Base-by-base conservation (phyloP, 2,113 vertebrate genomes). In the Dendrocopos noguchii region DNA sequence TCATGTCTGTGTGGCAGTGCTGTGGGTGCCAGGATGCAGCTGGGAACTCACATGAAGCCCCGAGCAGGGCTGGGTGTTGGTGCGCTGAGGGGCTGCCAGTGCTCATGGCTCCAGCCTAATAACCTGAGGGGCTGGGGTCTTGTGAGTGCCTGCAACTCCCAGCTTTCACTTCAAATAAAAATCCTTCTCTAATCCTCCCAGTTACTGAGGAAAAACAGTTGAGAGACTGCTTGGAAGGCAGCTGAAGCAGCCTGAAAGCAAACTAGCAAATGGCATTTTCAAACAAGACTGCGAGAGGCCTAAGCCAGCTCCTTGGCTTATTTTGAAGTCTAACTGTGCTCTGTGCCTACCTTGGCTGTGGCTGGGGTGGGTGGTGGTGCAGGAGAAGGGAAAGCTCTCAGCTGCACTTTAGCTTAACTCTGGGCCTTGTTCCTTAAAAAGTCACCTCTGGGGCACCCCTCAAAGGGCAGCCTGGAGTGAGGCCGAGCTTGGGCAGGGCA, bases 201-300 rank as follows among this genome's bases (percentile, higher is more conserved):
- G 39, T 63, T 84, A 56, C 66, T 56, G 66, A 61, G 44, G 64
- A 46, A 75, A 74, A 75, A 74, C 77, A 44, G 50, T 17, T 64
- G 66, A 65, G 17, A 64, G 76, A 6, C 22, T 90, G 39, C 56
- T 88, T 59, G n/a, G 71, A 79, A 79, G 92, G 66, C 57, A 73
- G 66, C 77, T 88, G 34, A 72, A 88, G 55, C 21, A 56, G 33
- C 55, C 66, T 1, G 7, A 84, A 93, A 94, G 63, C 59, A 76
- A 80, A 92, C 80, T 75, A 91, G 81, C 39, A 65, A 84, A 73
- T 20, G 71, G 20, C 72, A 79, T 91, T 73, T 84, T 91, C 80
- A 73, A 95, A 88, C 22, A 84, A 61, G 55, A 68, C 19, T 90
- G 65, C 34, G 73, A 22, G 31, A 3, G 7, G 34, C 15, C 84